Evolutionary conservation across 2,113 vertebrate genomes (phyloP).

Genomic region (Cynocephalus volans): DNA sequence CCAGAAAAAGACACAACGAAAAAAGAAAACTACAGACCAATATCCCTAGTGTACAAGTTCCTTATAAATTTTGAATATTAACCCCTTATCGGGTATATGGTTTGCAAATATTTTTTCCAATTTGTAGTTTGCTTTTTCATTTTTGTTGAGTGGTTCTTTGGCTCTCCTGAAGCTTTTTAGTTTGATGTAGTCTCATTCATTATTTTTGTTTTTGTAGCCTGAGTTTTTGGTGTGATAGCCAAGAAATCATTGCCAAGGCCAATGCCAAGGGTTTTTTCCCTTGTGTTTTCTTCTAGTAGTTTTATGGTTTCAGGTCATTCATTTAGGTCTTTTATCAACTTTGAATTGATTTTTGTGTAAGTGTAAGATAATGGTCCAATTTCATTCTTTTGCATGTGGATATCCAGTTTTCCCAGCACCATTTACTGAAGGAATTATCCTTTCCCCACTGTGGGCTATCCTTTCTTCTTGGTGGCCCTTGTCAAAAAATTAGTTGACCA

Average conservation of each 20-base stretch:
- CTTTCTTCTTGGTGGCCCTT: not conserved
- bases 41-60: not conserved
- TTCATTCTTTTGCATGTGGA: not conserved
- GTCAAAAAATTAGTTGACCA: not conserved
- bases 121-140: not conserved
- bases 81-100: not conserved
- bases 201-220: not conserved
- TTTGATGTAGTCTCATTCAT: not conserved
- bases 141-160: not conserved
- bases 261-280: not conserved
- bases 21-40: too few species aligned
- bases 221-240: not conserved
- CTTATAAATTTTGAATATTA: not conserved
- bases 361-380: not conserved
- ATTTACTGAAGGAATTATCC: not conserved
- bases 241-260: not conserved
- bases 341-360: not conserved
- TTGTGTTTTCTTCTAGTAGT: not conserved
- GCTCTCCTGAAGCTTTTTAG: not conserved
- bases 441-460: not conserved
- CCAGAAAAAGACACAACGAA: too few species aligned
- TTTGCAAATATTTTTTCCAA: not conserved
- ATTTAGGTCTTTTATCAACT: not conserved
- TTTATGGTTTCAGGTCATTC: not conserved
- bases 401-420: not conserved